phyloP scores from a whole-genome alignment of 2,797 vertebrate genomes.

The Nannoperca australis region DNA sequence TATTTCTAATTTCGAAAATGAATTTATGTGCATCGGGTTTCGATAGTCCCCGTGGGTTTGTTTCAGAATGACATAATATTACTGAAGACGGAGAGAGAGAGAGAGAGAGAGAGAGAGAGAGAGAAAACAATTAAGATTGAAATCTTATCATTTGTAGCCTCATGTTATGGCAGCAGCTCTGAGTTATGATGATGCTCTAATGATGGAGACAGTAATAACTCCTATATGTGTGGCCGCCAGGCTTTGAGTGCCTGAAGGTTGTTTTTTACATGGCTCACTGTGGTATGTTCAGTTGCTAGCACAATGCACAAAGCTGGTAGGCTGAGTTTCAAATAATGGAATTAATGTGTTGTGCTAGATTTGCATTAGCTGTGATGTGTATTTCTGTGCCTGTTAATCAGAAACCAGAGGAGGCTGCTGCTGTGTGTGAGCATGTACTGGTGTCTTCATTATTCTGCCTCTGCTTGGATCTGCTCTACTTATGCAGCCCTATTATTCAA shows the following conservation, averaged over 20 bases:
- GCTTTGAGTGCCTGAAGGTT: slow-evolving; percentile 27
- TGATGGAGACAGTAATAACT: slow-evolving; percentile 58
- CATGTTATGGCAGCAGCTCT: slow-evolving; percentile 5
- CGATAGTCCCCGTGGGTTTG: not conserved
- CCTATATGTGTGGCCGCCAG: slow-evolving; percentile 28
- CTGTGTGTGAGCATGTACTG: slow-evolving; percentile 10
- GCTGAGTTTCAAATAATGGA: slow-evolving; percentile 24
- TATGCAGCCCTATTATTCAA: slow-evolving; percentile 36
- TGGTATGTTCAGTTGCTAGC: slow-evolving; percentile 22
- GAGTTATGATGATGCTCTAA: slow-evolving; percentile 44
- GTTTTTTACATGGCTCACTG: slow-evolving; percentile 38
- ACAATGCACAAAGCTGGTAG: slow-evolving; percentile 3
- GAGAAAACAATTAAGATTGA: slow-evolving; percentile 2
- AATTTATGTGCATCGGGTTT: not conserved
- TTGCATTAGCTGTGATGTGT: slow-evolving; percentile 22
- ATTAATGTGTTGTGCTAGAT: slow-evolving; percentile 27
- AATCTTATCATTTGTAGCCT: slow-evolving; percentile 20
- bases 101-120: not conserved
- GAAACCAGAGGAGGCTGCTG: slow-evolving; percentile 24
- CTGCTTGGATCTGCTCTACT: slow-evolving; percentile 42
- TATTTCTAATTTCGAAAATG: not conserved
- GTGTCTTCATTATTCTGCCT: slow-evolving; percentile 42
- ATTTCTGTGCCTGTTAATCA: slow-evolving; percentile 39
- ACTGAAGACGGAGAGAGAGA: not conserved
- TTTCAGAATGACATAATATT: not conserved